phyloP scores from a whole-genome alignment of 2,797 vertebrate genomes.

The Pipistrellus pipistrellus region DNA sequence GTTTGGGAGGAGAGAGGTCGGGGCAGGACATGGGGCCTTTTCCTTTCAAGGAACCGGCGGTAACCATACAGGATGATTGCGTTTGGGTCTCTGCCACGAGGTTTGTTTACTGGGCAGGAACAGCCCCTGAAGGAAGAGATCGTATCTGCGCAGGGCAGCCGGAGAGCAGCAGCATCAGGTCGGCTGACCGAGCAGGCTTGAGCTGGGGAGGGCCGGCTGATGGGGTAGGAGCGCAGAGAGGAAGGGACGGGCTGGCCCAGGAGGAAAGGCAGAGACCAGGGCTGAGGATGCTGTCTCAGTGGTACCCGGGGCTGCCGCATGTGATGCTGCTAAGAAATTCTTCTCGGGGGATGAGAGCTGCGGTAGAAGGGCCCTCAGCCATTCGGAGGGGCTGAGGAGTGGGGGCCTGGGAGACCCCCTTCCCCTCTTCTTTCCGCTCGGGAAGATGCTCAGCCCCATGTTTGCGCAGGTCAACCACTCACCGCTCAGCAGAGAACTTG shows the following conservation, averaged over 20 bases:
- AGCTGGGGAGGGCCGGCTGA: not conserved
- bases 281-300: not conserved
- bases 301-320: not conserved
- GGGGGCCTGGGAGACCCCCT: not conserved
- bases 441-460: not conserved
- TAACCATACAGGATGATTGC: constrained; percentile 4
- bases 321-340: not conserved
- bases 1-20: not conserved
- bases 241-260: not conserved
- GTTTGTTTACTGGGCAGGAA: constrained; percentile 39
- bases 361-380: not conserved
- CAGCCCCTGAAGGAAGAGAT: not conserved
- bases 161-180: not conserved
- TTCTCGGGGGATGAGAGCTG: not conserved
- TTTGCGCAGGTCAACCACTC: accelerated
- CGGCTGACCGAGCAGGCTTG: not conserved
- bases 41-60: not conserved
- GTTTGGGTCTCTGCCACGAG: not conserved
- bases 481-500: not conserved
- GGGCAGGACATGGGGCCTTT: not conserved
- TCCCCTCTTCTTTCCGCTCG: not conserved
- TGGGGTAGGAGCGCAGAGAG: not conserved
- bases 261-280: not conserved
- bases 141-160: not conserved
- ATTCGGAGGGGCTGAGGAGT: not conserved